phyloP scores from a whole-genome alignment of 2,888 invertebrate species.

The Fragum sueziense region DNA sequence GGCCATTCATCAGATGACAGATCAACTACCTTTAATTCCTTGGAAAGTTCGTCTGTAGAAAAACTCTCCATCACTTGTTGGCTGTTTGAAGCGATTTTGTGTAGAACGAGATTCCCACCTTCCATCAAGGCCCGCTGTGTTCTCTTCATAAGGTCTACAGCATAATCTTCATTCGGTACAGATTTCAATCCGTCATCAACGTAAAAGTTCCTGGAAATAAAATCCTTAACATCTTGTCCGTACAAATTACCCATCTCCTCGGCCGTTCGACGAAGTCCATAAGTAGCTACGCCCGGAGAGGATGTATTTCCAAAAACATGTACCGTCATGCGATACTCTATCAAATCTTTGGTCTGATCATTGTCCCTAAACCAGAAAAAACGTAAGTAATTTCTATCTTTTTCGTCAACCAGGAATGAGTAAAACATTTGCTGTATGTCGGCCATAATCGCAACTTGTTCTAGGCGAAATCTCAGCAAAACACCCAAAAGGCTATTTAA shows the following conservation, averaged over 20 bases:
- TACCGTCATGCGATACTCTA: neutral
- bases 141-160: no score
- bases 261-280: neutral
- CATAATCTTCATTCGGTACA: no score
- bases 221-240: neutral
- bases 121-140: neutral
- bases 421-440: constrained; percentile 3
- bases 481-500: neutral
- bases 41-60: no score
- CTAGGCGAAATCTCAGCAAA: neutral
- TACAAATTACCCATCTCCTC: neutral
- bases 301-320: neutral
- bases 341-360: neutral
- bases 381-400: neutral
- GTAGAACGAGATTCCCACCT: no score
- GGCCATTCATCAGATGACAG: neutral
- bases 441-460: neutral
- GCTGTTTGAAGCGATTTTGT: no score
- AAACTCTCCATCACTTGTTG: no score
- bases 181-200: no score
- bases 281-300: neutral
- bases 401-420: neutral
- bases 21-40: constrained; percentile 10
- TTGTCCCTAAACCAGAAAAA: neutral
- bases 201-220: no score